Evolutionary conservation across 2,113 vertebrate genomes (phyloP), one percentile per base, ranked within the genome.

Genomic region (Chionodraco myersi): DNA sequence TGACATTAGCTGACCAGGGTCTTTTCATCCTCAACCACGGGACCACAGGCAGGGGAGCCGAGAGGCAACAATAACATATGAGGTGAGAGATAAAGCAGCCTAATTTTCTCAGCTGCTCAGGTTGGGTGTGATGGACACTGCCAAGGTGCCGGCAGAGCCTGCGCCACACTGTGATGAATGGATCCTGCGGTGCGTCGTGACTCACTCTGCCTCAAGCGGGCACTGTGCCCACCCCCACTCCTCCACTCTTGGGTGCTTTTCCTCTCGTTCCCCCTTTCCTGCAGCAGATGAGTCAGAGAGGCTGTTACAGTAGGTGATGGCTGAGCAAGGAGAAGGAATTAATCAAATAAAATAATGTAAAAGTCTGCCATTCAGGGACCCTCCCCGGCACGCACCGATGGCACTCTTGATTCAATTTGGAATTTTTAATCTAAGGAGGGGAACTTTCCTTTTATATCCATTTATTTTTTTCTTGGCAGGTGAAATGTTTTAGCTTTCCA

Each of bases 201-300:
- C 90, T 92, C 87, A 91, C 87, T 88, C 82, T 13, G 76, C 87
- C 83, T 83, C 41, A 10, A 75, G 80, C 72, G 64, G 87, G 83
- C 88, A 76, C 57, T 6, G 58, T 82, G 85, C 88, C 86, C 86
- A 85, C 82, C 86, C 84, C 78, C 75, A 26, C 74, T 77, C 58
- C 67, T 86, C 47, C 84, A 82, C 76, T 79, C 85, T 53, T 44
- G 75, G 89, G 87, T 89, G 86, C 88, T 85, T 79, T 76, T 79
- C 82, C 83, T 66, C 52, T 52, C 54, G 18, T 69, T 69, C 84
- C 78, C 58, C 73, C 77, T 75, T 83, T 86, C 80, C 89, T 86
- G 86, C 89, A 83, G 89, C 80, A 74, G 90, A 90, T 93, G 91
- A 94, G 87, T 93, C 92, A 93, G 75, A 91, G 89, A 80, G 83